Evolutionary conservation across 2,888 invertebrate species (phyloP), one percentile per base, ranked within the genome.

Genomic region (Abrostola triplasia): DNA sequence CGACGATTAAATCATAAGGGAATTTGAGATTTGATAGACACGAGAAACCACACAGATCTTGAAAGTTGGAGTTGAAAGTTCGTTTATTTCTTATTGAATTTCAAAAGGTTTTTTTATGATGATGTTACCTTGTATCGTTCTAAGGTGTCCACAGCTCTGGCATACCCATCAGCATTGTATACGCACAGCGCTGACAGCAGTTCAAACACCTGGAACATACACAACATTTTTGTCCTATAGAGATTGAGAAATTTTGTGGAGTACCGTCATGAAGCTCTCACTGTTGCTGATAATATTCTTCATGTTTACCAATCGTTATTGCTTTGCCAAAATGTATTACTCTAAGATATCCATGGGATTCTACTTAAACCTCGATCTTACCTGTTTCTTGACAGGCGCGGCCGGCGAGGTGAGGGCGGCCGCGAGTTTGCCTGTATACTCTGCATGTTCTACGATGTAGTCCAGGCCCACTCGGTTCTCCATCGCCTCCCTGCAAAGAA

Each of bases 391-490:
- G 81, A 99, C 98, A 74, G 98, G 97, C 59, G 97, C 96, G 87
- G 98, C 98, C 79, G 96, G 97, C 48, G 98, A 98, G 89, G 98
- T 98, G 92, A 99, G 95, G 79, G 99, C 99, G 92, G 98, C 97
- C 57, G 98, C 98, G 84, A 99, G 96, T 93, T 98, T 98, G 83
- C 96, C 96, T 82, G 98, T 97, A 92, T 98, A 98, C 91, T 98
- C 98, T 76, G 97, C 97, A 94, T 98, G 98, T 92, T 98, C 98
- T 80, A 98, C 98, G 90, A 99, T 98, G 93, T 98, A 98, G 95
- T 98, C 98, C 92, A 99, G 96, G 83, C 98, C 98, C 91, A 98
- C 97, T 86, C 98, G 96, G 88, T 98, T 97, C 95, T 98, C 98
- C 98, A 98, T 97, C 87, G 82, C 87, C 81, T 67, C 75, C 67